Evolutionary conservation across 2,113 vertebrate species (phyloP).

Genomic region (Propithecus coquereli): DNA sequence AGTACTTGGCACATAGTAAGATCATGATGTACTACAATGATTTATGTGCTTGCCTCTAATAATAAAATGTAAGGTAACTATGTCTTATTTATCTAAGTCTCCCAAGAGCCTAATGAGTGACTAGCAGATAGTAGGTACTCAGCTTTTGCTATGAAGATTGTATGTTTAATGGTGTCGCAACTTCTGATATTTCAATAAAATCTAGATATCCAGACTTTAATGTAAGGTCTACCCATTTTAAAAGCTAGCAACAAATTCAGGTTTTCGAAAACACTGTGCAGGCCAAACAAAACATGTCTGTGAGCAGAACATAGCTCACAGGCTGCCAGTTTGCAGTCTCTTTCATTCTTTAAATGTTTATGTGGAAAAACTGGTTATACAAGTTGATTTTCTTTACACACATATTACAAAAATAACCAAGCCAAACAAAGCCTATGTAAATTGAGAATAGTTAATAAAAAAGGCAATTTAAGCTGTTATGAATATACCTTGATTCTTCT

Average conservation of each 20-base stretch:
- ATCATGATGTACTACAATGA: not conserved
- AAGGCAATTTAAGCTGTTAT: not conserved
- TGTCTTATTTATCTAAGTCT: not conserved
- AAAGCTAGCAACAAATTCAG: not conserved
- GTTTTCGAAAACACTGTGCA: not conserved
- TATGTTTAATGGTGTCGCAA: not conserved
- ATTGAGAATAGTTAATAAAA: not conserved
- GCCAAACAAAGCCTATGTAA: not conserved
- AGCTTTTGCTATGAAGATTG: not conserved
- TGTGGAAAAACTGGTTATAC: constrained; percentile 13
- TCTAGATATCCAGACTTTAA: constrained; percentile 26
- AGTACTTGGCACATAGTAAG: not conserved
- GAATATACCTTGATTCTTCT: not conserved
- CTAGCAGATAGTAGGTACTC: not conserved
- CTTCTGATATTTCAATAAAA: constrained; percentile 23
- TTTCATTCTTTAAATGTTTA: constrained; percentile 9
- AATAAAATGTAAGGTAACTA: not conserved
- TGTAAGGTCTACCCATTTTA: not conserved
- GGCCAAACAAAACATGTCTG: not conserved
- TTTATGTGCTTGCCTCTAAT: not conserved
- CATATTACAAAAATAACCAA: constrained; percentile 19
- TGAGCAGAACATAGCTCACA: not conserved
- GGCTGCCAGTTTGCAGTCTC: not conserved
- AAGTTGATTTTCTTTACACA: constrained; percentile 8
- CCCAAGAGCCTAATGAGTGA: not conserved